phyloP scores from a whole-genome alignment of 2,113 vertebrate species.

The Colistium nudipinnis region DNA sequence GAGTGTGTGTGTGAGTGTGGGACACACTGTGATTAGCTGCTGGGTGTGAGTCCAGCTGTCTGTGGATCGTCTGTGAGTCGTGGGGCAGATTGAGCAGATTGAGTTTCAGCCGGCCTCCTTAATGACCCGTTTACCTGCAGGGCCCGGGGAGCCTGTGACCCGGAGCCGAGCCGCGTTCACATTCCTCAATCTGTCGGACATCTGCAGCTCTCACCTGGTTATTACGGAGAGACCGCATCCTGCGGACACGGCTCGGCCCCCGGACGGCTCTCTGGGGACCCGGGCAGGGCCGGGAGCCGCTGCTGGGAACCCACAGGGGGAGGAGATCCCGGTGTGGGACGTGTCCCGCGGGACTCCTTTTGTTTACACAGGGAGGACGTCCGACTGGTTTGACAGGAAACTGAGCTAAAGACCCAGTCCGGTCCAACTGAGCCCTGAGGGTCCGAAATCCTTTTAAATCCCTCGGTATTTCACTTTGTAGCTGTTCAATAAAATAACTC shows the following conservation, averaged over 20 bases:
- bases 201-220: slow-evolving; percentile 80
- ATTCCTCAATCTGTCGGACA: slow-evolving; percentile 82
- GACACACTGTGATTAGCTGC: slow-evolving; percentile 53
- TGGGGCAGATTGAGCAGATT: too few relatives aligned
- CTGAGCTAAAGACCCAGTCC: too few relatives aligned
- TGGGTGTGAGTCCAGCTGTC: slow-evolving; percentile 70
- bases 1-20: too few relatives aligned
- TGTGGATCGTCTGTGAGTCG: too few relatives aligned
- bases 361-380: slow-evolving; percentile 64
- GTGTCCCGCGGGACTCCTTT: slow-evolving; percentile 53
- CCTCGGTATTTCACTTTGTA: too few relatives aligned
- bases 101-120: slow-evolving; percentile 71
- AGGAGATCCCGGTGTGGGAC: too few relatives aligned
- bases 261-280: slow-evolving; percentile 61
- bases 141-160: slow-evolving; percentile 49
- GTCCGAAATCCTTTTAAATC: too few relatives aligned
- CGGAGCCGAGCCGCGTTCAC: slow-evolving; percentile 49
- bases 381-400: slow-evolving; percentile 61
- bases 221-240: slow-evolving; percentile 75
- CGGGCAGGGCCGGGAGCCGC: slow-evolving; percentile 53
- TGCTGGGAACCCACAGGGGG: slow-evolving; percentile 48
- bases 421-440: too few relatives aligned
- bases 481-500: too few relatives aligned
- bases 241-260: slow-evolving; percentile 39
- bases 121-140: slow-evolving; percentile 69